phyloP scores from a whole-genome alignment of 1,140 invertebrate species.

The Drosophila ficusphila region DNA sequence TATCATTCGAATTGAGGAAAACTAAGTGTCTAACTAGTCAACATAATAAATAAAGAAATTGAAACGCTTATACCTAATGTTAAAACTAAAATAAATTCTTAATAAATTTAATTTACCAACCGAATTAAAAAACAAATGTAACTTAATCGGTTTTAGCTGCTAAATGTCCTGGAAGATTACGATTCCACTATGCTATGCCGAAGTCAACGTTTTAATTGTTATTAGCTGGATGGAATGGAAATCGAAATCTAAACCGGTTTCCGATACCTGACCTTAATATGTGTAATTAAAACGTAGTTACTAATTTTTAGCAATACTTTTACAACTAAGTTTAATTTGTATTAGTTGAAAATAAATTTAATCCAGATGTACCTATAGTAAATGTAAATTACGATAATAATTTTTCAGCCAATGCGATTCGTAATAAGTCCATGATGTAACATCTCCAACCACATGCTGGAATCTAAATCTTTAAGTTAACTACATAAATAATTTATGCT shows the following conservation, averaged over 20 bases:
- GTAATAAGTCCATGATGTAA: slow-evolving; percentile 10
- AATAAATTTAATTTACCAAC: slow-evolving; percentile 48
- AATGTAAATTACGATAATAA: slow-evolving; percentile 82
- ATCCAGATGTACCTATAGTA: slow-evolving; percentile 79
- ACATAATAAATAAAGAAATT: slow-evolving; percentile 67
- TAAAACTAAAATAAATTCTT: slow-evolving; percentile 16
- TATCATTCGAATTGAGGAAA: slow-evolving; percentile 40
- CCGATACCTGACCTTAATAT: slow-evolving; percentile 15
- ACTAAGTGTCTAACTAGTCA: slow-evolving; percentile 75
- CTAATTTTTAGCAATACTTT: slow-evolving; percentile 40
- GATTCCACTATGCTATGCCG: slow-evolving; percentile 52
- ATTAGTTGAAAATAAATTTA: slow-evolving; percentile 67
- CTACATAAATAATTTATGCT: slow-evolving; percentile 23
- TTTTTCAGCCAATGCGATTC: slow-evolving; percentile 65
- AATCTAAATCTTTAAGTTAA: slow-evolving; percentile 22
- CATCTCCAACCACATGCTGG: not conserved
- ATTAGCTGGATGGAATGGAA: slow-evolving; percentile 14
- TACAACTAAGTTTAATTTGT: slow-evolving; percentile 47
- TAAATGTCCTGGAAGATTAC: slow-evolving; percentile 59
- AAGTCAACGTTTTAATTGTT: slow-evolving; percentile 7
- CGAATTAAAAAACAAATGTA: slow-evolving; percentile 28
- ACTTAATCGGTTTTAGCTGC: slow-evolving; percentile 52
- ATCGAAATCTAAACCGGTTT: not conserved
- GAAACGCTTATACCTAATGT: slow-evolving; percentile 66
- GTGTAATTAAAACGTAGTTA: slow-evolving; percentile 24